Percentiles rank a stretch among this genome's conserved stretches.
These are phyloP conservation scores for Polietes domitor DNA, from an alignment of 2,888 invertebrate species.

Conservation along the genomic window DNA sequence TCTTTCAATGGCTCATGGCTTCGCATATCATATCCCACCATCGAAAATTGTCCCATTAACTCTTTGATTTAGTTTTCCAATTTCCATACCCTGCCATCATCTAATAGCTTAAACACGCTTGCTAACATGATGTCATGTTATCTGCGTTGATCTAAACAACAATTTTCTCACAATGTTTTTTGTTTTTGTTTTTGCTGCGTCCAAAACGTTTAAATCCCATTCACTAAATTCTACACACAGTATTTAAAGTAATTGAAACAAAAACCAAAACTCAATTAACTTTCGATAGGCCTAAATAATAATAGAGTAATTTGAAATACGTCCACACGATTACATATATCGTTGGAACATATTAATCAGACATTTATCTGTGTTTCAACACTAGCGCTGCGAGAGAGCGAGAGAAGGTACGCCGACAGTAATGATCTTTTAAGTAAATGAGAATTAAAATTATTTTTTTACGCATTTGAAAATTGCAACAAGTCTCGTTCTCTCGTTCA, in stretches of 20 bases:
- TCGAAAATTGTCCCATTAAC: too few species aligned
- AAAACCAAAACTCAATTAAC: conserved; percentile 16
- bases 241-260: conserved; percentile 8
- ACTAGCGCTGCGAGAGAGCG: conserved; percentile 13
- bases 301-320: not conserved
- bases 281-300: conserved; percentile 30
- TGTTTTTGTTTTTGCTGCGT: not conserved
- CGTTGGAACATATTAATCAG: conserved; percentile 14
- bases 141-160: conserved; percentile 22
- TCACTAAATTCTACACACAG: not conserved
- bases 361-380: conserved; percentile 55
- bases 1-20: too few species aligned
- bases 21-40: too few species aligned
- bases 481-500: too few species aligned
- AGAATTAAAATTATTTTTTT: too few species aligned
- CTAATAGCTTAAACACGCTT: not conserved
- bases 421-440: too few species aligned
- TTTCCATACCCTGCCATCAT: not conserved
- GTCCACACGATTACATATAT: conserved; percentile 5
- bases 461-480: too few species aligned
- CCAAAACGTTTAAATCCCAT: conserved; percentile 11
- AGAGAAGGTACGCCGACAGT: conserved; percentile 11
- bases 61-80: not conserved
- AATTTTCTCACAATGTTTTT: conserved; percentile 38
- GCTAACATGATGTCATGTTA: conserved; percentile 1